These are phyloP conservation scores for Trachelipus rathkii DNA, from an alignment of 1,140 invertebrate species.

Conservation along the genomic window DNA sequence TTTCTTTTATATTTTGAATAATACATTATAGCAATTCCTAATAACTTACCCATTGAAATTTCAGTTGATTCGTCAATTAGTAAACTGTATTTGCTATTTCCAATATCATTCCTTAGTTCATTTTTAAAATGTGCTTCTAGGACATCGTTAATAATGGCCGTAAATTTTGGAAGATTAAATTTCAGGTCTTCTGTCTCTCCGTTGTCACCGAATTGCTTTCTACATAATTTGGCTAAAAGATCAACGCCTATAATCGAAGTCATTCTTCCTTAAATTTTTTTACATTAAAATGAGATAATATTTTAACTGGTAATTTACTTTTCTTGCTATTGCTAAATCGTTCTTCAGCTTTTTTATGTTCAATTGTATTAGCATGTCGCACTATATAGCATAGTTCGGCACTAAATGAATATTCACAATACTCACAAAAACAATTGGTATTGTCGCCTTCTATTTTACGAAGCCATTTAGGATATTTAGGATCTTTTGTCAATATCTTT, in stretches of 20 bases:
- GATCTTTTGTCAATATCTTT: too few species aligned
- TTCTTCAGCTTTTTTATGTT: not conserved
- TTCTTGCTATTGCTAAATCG: not conserved
- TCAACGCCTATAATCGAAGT: too few species aligned
- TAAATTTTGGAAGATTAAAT: not conserved
- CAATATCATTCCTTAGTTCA: slow-evolving; percentile 19
- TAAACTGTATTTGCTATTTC: slow-evolving; percentile 17
- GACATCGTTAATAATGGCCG: not conserved
- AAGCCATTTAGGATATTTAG: too few species aligned
- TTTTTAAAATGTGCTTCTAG: not conserved
- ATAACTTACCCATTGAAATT: slow-evolving; percentile 4
- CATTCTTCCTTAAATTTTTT: not conserved
- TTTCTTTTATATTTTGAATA: not conserved
- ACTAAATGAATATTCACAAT: not conserved
- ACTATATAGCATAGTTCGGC: not conserved
- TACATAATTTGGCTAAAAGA: too few species aligned
- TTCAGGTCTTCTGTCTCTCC: not conserved
- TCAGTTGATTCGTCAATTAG: slow-evolving; percentile 25
- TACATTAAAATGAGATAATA: not conserved
- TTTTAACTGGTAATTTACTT: too few species aligned
- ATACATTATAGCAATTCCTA: not conserved
- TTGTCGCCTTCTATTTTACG: not conserved
- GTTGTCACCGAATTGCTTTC: not conserved
- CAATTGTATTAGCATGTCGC: not conserved
- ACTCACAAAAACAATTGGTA: not conserved